A percentile compares a stretch with the other conserved stretches of the same genome.
Evolutionary conservation across 2,888 invertebrate species (phyloP).

Genomic region (Eupithecia dodoneata): DNA sequence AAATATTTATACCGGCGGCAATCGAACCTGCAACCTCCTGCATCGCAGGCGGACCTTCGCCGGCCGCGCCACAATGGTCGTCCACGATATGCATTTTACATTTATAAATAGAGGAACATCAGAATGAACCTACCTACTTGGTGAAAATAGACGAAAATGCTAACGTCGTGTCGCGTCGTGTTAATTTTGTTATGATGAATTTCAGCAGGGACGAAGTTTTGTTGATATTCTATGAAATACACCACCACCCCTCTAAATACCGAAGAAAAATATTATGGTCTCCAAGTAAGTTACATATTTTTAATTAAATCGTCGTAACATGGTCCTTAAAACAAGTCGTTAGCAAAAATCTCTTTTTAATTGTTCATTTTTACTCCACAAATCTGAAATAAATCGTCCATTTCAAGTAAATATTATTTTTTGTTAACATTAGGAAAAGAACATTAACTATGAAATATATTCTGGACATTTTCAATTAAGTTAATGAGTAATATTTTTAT

Average conservation of each 20-base stretch:
- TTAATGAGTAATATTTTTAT: constrained; percentile 68
- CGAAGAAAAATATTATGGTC: background rate
- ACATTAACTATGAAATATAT: constrained; percentile 73
- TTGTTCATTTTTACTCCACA: constrained; percentile 60
- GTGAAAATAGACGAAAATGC: background rate
- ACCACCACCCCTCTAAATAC: background rate
- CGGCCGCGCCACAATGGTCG: too few species aligned
- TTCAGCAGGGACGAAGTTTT: background rate
- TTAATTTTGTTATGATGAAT: background rate
- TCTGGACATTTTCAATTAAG: constrained; percentile 67
- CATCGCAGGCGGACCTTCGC: too few species aligned
- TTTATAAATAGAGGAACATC: too few species aligned
- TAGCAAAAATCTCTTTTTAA: constrained; percentile 69
- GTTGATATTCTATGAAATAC: background rate
- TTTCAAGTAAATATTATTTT: constrained; percentile 50
- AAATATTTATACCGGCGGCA: too few species aligned
- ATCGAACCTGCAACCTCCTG: too few species aligned
- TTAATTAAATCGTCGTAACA: constrained; percentile 25
- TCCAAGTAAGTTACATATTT: background rate
- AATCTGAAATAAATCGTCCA: constrained; percentile 69
- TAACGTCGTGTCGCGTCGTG: too few species aligned
- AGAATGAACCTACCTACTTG: too few species aligned
- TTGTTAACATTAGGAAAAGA: constrained; percentile 67
- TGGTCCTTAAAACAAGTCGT: constrained; percentile 26
- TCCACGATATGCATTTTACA: too few species aligned